Evolutionary conservation across 2,113 vertebrate genomes (phyloP).

Genomic region (Nothocercus nigrocapillus): DNA sequence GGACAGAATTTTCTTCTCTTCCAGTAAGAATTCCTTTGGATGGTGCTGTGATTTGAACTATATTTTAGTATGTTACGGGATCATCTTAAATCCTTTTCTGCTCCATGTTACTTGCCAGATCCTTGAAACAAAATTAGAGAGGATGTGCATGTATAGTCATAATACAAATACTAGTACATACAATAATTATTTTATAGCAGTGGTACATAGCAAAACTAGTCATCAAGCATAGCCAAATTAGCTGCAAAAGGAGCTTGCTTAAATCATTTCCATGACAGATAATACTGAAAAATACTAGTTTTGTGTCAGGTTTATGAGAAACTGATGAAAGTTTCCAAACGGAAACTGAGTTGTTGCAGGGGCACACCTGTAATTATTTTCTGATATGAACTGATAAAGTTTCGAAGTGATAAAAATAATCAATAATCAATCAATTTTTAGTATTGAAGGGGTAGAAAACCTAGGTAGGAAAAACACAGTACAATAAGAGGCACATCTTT

Average conservation of each 20-base stretch:
- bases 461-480: not conserved
- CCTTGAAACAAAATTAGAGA: not conserved
- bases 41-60: conserved; percentile 32
- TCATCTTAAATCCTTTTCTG: conserved; percentile 17
- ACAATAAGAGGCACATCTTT: not conserved
- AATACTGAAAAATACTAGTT: not conserved
- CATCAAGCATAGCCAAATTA: not conserved
- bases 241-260: not conserved
- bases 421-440: not conserved
- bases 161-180: not conserved
- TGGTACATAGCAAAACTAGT: not conserved
- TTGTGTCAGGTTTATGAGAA: not conserved
- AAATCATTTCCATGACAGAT: not conserved
- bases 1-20: not conserved
- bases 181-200: not conserved
- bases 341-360: not conserved
- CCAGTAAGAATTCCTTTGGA: conserved; percentile 33
- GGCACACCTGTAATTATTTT: not conserved
- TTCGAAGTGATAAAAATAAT: not conserved
- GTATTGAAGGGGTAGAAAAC: not conserved
- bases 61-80: conserved; percentile 39
- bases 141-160: not conserved
- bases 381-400: not conserved
- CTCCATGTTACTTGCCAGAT: not conserved
- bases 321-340: not conserved